These are phyloP conservation scores for Abramis brama DNA, from an alignment of 2,113 vertebrate species.

Conservation along the genomic window DNA sequence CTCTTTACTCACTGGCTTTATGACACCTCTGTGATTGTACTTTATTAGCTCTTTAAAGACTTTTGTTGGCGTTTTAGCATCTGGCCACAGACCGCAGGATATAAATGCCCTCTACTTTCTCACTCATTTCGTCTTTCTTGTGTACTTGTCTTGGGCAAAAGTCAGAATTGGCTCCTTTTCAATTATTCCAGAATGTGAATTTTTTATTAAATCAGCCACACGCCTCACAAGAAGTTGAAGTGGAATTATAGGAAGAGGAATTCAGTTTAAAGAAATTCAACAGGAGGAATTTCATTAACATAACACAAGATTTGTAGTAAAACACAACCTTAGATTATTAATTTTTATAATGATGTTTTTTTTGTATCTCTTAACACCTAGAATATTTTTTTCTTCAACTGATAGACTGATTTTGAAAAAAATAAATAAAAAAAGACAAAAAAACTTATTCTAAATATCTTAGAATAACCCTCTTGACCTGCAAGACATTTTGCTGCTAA, in stretches of 20 bases:
- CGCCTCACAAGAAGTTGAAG: neutral
- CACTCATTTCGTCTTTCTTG: neutral
- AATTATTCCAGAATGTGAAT: neutral
- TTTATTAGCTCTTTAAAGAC: constrained; percentile 37
- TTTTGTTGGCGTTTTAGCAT: constrained; percentile 31
- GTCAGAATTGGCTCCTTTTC: neutral
- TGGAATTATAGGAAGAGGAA: neutral
- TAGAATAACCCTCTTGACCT: too few relatives aligned
- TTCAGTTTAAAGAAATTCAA: neutral
- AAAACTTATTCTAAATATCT: too few relatives aligned
- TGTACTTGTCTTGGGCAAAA: neutral
- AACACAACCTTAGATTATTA: neutral
- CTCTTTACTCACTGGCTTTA: constrained; percentile 39
- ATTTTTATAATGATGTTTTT: neutral
- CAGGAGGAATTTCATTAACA: too few relatives aligned
- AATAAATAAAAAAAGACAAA: too few relatives aligned
- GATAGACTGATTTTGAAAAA: too few relatives aligned
- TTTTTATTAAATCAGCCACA: neutral
- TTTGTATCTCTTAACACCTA: neutral
- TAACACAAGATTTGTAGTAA: neutral
- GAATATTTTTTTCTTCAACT: neutral
- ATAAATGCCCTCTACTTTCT: neutral
- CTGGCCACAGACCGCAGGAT: constrained; percentile 13
- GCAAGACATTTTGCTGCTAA: too few relatives aligned
- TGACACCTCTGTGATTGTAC: constrained; percentile 35